Conservation (phyloP, 2,797 vertebrate genomes). For the Scyliorhinus canicula region DNA sequence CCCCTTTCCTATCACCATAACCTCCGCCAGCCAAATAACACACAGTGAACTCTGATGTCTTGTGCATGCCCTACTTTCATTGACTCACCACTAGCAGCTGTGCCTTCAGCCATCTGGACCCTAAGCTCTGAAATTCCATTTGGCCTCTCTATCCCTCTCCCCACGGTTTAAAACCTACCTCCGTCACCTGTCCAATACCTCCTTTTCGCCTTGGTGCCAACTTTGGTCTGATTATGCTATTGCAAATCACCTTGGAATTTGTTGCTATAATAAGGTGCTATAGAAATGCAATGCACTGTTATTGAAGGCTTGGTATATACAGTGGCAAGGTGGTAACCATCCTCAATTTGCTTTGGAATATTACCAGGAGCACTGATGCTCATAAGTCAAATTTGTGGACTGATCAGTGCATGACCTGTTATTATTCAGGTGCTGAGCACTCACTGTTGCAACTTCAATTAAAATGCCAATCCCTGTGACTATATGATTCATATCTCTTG, state of each 20-base stretch:
- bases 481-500: neutral
- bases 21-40: neutral
- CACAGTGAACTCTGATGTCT: neutral
- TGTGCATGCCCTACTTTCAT: neutral
- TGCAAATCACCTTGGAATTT: neutral
- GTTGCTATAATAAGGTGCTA: neutral
- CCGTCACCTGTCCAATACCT: neutral
- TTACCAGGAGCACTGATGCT: neutral
- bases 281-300: neutral
- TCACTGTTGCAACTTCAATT: neutral
- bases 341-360: neutral
- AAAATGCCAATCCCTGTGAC: neutral
- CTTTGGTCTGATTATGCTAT: neutral
- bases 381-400: neutral
- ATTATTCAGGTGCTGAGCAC: neutral
- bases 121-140: neutral
- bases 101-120: neutral
- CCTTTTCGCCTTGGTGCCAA: neutral
- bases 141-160: neutral
- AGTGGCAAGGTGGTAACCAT: neutral
- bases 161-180: neutral
- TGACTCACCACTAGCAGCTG: too few relatives aligned
- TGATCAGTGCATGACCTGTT: neutral
- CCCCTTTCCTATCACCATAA: neutral
- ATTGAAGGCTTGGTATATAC: neutral